Evolutionary conservation across 1,140 invertebrate genomes (phyloP), one percentile per base, ranked within the genome.

Genomic region (Heliconius hermathena): DNA sequence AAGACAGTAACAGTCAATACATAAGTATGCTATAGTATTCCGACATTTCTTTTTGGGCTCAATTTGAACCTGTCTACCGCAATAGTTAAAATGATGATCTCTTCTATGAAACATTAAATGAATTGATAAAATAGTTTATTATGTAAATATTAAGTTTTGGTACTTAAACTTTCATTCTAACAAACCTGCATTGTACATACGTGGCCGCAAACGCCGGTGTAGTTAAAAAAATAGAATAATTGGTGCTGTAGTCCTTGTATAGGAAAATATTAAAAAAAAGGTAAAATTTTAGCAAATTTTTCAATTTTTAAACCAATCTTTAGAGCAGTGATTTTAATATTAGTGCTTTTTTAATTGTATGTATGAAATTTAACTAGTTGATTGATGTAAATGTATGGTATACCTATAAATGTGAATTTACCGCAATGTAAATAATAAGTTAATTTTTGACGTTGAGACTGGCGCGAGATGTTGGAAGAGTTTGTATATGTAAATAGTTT

Each of bases 181-280:
- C 20, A 76, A 73, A 74, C 49, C 74, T 76, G 78, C 66, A 60
- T 80, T 80, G 78, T 71, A 71, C 26, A 79, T 74, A 75, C 54
- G 78, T 79, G 78, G 73, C 73, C 57, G 29, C n/a, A 16, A 71
- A 49, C 33, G 49, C 16, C 60, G 38, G 29, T 26, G 16, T 75
- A 74, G 77, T 75, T 36, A 38, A 74, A 54, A 74, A 74, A 79
- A 74, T 79, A 76, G 74, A 72, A 49, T 80, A 72, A 80, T 54
- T 80, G 78, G 78, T 80, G 78, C 78, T 80, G 66, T 72, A 38
- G 78, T 60, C 71, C 57, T 72, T 22, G 73, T 79, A 74, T 75
- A 74, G 41, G 16, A 22, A 75, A 70, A 54, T 54, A 46, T 71
- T 74, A 33, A n/a, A 20, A 60, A 33, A 41, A 36, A 6, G 6